A percentile compares a stretch with the other conserved stretches of the same genome.
These are phyloP conservation scores for Peromyscus aztecus DNA, from an alignment of 2,797 vertebrate species.

Conservation along the genomic window DNA sequence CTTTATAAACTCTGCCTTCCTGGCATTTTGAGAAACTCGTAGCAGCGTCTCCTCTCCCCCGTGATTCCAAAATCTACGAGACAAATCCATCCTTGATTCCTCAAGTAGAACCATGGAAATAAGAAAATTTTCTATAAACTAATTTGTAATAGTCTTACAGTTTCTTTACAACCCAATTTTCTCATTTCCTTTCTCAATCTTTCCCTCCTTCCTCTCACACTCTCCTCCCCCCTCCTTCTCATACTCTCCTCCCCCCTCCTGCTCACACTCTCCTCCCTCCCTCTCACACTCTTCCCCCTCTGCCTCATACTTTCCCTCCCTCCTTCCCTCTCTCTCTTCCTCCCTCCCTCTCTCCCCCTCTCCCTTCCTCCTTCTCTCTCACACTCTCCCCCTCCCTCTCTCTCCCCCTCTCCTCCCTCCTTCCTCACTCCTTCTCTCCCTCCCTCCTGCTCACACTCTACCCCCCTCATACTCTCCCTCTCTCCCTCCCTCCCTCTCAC, in stretches of 20 bases:
- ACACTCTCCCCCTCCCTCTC: too few species aligned
- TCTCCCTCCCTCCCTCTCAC: not conserved
- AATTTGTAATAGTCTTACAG: not conserved
- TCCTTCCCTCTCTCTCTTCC: too few species aligned
- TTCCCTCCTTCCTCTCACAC: too few species aligned
- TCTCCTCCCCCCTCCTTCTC: too few species aligned
- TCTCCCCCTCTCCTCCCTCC: not conserved
- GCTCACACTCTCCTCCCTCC: too few species aligned
- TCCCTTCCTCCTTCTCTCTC: too few species aligned
- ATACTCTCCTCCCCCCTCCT: too few species aligned
- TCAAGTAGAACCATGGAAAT: not conserved
- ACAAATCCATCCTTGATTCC: not conserved
- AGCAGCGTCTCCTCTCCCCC: not conserved
- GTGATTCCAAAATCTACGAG: not conserved
- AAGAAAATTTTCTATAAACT: not conserved
- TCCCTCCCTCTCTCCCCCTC: too few species aligned
- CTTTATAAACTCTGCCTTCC: conserved; percentile 17
- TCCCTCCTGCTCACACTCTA: not conserved
- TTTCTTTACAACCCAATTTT: not conserved
- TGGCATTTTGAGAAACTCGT: conserved; percentile 14
- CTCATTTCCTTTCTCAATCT: not conserved
- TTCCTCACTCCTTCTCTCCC: too few species aligned
- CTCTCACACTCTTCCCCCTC: too few species aligned
- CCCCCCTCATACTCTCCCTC: accelerated
- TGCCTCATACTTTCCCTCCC: too few species aligned